Evolutionary conservation across 2,888 invertebrate species (phyloP).

Genomic region (Iphiclides podalirius): DNA sequence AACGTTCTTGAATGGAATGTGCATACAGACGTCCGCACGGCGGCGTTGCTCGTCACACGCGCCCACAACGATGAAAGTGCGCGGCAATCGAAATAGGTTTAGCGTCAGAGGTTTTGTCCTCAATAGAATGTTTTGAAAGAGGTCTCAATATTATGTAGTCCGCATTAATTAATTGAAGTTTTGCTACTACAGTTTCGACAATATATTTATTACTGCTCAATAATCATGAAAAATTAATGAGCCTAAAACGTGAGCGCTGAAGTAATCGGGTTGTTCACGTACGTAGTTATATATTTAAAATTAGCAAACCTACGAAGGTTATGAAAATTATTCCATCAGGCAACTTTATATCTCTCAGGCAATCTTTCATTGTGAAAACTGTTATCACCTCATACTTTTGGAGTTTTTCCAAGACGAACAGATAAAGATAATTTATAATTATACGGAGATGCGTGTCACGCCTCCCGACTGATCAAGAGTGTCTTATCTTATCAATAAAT

Average conservation of each 20-base stretch:
- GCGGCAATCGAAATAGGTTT: conserved; percentile 7
- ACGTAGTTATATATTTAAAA: too few relatives aligned
- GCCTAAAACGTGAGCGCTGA: too few relatives aligned
- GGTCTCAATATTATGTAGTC: too few relatives aligned
- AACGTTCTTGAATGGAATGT: conserved; percentile 43
- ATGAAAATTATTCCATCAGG: neutral
- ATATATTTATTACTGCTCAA: too few relatives aligned
- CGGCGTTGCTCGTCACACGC: conserved; percentile 18
- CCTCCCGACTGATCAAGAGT: conserved; percentile 47
- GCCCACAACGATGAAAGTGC: conserved; percentile 24
- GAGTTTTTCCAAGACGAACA: conserved; percentile 42
- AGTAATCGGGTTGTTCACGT: too few relatives aligned
- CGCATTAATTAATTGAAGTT: too few relatives aligned
- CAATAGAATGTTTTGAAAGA: neutral
- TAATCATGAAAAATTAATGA: too few relatives aligned
- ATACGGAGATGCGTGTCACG: conserved; percentile 50
- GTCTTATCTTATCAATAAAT: conserved; percentile 67
- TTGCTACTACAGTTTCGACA: too few relatives aligned
- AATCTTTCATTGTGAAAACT: conserved; percentile 12
- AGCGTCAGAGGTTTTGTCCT: conserved; percentile 2
- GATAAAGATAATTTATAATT: conserved; percentile 49
- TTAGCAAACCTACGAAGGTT: too few relatives aligned
- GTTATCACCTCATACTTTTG: conserved; percentile 27
- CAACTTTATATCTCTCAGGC: neutral
- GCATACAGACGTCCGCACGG: conserved; percentile 19